A percentile compares a stretch with the other conserved stretches of the same genome.
phyloP scores from a whole-genome alignment of 2,113 vertebrate genomes.

The Porphyrio hochstetteri region DNA sequence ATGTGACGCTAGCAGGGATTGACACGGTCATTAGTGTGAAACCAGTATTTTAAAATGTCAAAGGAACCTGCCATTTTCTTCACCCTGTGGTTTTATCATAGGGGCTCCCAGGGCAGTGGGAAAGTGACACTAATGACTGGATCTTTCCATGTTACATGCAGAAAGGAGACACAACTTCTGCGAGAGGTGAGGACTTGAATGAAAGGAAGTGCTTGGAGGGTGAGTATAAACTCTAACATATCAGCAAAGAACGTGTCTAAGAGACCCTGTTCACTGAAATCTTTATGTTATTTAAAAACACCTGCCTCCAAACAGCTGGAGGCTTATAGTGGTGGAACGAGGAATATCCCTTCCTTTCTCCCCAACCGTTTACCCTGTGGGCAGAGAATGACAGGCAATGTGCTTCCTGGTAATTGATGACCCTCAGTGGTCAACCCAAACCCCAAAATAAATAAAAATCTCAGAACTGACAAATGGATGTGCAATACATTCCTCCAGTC shows the following conservation, averaged over 20 bases:
- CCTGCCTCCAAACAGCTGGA: conserved; percentile 22
- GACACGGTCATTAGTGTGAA: neutral
- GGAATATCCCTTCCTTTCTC: neutral
- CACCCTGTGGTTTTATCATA: neutral
- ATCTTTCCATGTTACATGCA: neutral
- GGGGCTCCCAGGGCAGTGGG: neutral
- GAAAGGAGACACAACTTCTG: neutral
- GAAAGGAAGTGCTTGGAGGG: neutral
- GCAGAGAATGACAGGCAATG: neutral
- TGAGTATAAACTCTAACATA: neutral
- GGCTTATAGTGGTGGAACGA: neutral
- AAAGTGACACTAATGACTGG: conserved; percentile 13
- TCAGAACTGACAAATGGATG: conserved; percentile 47
- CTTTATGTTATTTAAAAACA: conserved; percentile 24
- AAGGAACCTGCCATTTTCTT: conserved; percentile 7
- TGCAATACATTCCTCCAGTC: conserved; percentile 8
- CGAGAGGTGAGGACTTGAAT: neutral
- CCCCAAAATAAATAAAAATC: conserved; percentile 39
- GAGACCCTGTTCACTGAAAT: neutral
- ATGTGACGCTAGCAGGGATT: neutral
- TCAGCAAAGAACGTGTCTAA: neutral
- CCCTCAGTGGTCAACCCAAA: neutral
- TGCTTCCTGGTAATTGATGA: conserved; percentile 42
- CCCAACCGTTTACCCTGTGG: neutral
- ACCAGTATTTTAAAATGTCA: neutral